These are phyloP conservation scores for Noctua janthina DNA, from an alignment of 2,888 invertebrate species.

Conservation along the genomic window DNA sequence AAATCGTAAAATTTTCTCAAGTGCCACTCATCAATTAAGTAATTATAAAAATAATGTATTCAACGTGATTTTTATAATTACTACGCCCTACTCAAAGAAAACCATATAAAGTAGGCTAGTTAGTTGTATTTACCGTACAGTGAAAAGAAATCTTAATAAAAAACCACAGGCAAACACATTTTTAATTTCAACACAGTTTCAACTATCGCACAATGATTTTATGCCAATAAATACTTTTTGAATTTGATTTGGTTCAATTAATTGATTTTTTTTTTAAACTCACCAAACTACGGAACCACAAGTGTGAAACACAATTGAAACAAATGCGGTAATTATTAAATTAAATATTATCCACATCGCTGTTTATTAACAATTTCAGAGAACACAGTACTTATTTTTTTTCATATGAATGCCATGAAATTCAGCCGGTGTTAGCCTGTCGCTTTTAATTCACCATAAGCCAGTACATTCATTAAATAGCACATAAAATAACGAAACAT, in stretches of 20 bases:
- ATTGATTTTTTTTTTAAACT: too few species aligned
- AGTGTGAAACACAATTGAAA: not conserved
- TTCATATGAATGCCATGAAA: not conserved
- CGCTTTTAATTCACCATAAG: too few species aligned
- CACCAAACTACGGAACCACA: too few species aligned
- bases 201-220: too few species aligned
- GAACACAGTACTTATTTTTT: not conserved
- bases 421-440: too few species aligned
- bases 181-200: too few species aligned
- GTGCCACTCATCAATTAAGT: not conserved
- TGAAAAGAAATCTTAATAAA: not conserved
- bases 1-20: not conserved
- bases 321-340: not conserved
- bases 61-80: too few species aligned
- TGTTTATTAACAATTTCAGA: not conserved
- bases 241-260: too few species aligned
- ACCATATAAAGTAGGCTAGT: not conserved
- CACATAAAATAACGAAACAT: too few species aligned
- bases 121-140: not conserved
- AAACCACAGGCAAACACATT: not conserved
- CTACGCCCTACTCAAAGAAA: not conserved
- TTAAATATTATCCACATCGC: not conserved
- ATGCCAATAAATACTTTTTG: too few species aligned
- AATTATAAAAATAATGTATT: not conserved
- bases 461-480: too few species aligned